Evolutionary conservation across 2,888 invertebrate genomes (phyloP).

Genomic region (Phaonia tiefii): DNA sequence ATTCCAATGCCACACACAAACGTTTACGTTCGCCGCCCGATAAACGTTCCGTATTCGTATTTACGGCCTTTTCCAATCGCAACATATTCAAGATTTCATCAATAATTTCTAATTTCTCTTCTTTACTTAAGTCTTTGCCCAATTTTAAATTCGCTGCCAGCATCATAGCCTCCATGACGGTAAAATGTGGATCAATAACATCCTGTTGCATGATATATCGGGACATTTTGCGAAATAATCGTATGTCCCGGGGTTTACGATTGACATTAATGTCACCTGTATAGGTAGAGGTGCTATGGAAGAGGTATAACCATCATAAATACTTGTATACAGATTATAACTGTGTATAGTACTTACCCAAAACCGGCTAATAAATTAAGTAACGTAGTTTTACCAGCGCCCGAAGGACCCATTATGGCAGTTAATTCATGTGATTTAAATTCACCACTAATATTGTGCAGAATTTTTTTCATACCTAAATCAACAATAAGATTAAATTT

Average conservation of each 20-base stretch:
- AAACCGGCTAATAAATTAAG: constrained; percentile 95
- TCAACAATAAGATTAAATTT: constrained; percentile 33
- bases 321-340: background rate
- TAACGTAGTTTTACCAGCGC: constrained; percentile 94
- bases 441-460: constrained; percentile 90
- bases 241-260: constrained; percentile 87
- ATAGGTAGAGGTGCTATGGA: constrained; percentile 82
- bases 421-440: constrained; percentile 93
- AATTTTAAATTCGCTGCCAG: constrained; percentile 95
- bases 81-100: constrained; percentile 92
- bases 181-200: constrained; percentile 91
- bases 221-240: constrained; percentile 91
- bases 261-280: constrained; percentile 90
- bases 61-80: constrained; percentile 86
- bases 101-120: constrained; percentile 87
- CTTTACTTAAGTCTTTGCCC: constrained; percentile 83
- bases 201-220: constrained; percentile 98
- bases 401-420: constrained; percentile 96
- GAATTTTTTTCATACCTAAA: constrained; percentile 88
- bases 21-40: constrained; percentile 97
- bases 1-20: constrained; percentile 94
- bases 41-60: constrained; percentile 87
- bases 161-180: constrained; percentile 93
- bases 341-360: constrained; percentile 84
- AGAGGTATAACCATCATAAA: background rate